These are phyloP conservation scores for Paralichthys olivaceus DNA, from an alignment of 2,113 vertebrate genomes.

Conservation along the genomic window DNA sequence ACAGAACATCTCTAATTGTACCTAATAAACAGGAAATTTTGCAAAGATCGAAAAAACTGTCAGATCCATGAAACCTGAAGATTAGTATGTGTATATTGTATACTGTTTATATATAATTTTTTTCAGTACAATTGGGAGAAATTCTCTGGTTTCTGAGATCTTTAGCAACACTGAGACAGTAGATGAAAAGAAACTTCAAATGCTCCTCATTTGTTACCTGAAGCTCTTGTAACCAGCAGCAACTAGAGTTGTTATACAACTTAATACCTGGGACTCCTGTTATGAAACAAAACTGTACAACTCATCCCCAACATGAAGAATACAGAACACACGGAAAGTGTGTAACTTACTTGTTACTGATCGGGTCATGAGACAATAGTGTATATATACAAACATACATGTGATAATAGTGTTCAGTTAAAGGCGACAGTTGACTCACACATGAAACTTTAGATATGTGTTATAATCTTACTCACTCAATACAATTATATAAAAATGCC, in stretches of 20 bases:
- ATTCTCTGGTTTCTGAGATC: neutral
- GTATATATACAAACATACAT: too few species aligned
- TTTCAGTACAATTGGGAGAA: neutral
- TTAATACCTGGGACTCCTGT: constrained; percentile 27
- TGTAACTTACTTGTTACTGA: neutral
- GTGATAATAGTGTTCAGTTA: too few species aligned
- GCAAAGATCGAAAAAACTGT: too few species aligned
- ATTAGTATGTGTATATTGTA: too few species aligned
- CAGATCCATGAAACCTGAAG: too few species aligned
- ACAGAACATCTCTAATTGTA: too few species aligned
- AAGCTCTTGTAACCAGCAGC: neutral
- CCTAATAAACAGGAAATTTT: too few species aligned
- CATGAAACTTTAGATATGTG: neutral
- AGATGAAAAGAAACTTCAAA: neutral
- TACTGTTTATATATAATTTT: too few species aligned
- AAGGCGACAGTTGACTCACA: neutral
- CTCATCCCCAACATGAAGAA: neutral
- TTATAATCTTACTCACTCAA: neutral
- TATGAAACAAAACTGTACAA: constrained; percentile 31
- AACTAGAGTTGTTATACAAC: constrained; percentile 1
- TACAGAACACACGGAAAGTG: neutral
- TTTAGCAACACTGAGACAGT: neutral
- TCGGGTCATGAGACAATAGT: neutral
- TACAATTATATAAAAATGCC: neutral
- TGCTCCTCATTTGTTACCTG: constrained; percentile 8